phyloP scores from a whole-genome alignment of 2,888 invertebrate genomes.

The Chloromyia formosa region DNA sequence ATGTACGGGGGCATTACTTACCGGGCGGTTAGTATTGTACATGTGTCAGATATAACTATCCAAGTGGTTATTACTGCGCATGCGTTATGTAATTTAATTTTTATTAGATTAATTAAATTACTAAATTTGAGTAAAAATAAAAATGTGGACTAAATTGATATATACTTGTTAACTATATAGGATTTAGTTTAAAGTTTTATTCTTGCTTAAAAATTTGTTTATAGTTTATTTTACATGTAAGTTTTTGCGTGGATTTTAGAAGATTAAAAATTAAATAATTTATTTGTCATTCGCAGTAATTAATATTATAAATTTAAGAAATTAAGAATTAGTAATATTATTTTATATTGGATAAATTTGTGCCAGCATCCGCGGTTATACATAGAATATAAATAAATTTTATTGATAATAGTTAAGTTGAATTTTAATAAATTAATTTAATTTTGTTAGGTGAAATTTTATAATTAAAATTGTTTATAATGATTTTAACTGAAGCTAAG shows the following conservation, averaged over 20 bases:
- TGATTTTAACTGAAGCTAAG: conserved; percentile 65
- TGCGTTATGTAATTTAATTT: no score
- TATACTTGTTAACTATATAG: no score
- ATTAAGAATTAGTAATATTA: conserved; percentile 70
- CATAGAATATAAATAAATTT: conserved; percentile 69
- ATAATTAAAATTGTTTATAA: conserved; percentile 63
- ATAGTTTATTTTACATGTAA: conserved; percentile 68
- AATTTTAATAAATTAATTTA: conserved; percentile 59
- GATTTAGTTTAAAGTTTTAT: conserved; percentile 66
- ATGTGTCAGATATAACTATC: no score
- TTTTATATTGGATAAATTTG: conserved; percentile 71
- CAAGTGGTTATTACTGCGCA: no score
- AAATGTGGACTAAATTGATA: no score
- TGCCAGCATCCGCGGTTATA: conserved; percentile 78
- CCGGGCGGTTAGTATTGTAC: no score
- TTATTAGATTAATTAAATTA: no score
- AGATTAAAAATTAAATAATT: conserved; percentile 64
- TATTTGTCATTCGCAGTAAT: conserved; percentile 64
- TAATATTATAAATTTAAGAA: conserved; percentile 69
- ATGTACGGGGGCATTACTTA: no score
- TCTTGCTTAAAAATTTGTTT: conserved; percentile 65
- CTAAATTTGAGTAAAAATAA: no score
- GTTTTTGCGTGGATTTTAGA: conserved; percentile 65
- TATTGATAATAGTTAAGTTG: conserved; percentile 63
- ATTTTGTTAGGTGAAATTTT: conserved; percentile 69